phyloP scores from a whole-genome alignment of 2,797 vertebrate genomes.

The Hydrophis major region DNA sequence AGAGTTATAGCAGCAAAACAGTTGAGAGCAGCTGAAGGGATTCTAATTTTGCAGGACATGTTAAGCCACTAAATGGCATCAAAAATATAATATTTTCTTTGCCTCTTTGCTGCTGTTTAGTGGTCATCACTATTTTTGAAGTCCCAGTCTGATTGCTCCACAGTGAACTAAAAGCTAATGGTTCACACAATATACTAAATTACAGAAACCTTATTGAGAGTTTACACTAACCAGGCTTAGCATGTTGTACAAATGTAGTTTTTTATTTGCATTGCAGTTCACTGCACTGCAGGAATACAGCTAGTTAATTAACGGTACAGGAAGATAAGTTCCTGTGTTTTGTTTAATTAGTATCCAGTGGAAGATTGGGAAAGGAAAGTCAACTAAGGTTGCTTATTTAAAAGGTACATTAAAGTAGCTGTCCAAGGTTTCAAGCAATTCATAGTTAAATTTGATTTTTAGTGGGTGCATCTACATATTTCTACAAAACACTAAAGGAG shows the following conservation, averaged over 20 bases:
- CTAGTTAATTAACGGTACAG: background rate
- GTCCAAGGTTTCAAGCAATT: conserved; percentile 12
- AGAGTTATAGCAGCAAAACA: background rate
- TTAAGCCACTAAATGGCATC: background rate
- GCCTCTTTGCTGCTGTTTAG: background rate
- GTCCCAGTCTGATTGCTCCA: background rate
- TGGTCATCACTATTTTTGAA: background rate
- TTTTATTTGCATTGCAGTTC: background rate
- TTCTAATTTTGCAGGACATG: background rate
- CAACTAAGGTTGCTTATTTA: background rate
- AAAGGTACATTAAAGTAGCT: conserved; percentile 11
- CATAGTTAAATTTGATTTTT: background rate
- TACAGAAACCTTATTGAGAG: background rate
- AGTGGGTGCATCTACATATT: background rate
- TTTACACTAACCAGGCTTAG: background rate
- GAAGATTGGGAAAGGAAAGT: background rate
- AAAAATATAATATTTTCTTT: background rate
- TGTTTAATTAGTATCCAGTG: background rate
- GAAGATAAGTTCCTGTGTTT: background rate
- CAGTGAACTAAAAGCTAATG: background rate
- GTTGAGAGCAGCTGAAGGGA: background rate
- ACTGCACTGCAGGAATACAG: background rate
- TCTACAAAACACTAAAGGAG: conserved; percentile 38
- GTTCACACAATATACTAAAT: background rate
- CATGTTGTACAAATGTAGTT: background rate